Conservation (phyloP, 2,888 invertebrate species). For the Microctonus hyperodae region DNA sequence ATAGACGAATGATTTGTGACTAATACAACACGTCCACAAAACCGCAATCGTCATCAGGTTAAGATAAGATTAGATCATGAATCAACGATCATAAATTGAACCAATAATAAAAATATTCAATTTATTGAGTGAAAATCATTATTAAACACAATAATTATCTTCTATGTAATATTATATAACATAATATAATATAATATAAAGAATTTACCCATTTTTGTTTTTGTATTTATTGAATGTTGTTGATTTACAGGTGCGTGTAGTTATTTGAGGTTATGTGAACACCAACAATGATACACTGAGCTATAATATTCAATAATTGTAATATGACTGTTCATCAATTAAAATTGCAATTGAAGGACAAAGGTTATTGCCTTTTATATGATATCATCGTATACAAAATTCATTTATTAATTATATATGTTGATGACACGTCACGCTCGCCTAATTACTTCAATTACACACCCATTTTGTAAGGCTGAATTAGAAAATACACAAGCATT, state of each 20-base stretch:
- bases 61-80: conserved; percentile 41
- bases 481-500: not conserved
- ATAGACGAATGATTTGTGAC: not conserved
- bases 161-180: too few species aligned
- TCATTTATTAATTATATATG: not conserved
- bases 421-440: conserved; percentile 11
- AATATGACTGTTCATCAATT: conserved; percentile 37
- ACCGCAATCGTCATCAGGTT: not conserved
- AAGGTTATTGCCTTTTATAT: conserved; percentile 34
- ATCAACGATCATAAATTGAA: not conserved
- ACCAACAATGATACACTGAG: not conserved
- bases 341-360: conserved; percentile 39
- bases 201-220: conserved; percentile 44
- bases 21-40: not conserved
- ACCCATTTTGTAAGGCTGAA: not conserved
- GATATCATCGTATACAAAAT: conserved; percentile 45
- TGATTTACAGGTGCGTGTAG: conserved; percentile 32
- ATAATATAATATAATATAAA: not conserved
- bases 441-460: not conserved
- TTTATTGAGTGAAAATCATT: not conserved
- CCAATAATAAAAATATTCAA: not conserved
- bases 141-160: not conserved
- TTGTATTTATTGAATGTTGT: conserved; percentile 23
- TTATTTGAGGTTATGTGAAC: conserved; percentile 30
- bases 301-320: not conserved